Conservation (phyloP, 2,113 vertebrate genomes). For the Scytalopus superciliaris region DNA sequence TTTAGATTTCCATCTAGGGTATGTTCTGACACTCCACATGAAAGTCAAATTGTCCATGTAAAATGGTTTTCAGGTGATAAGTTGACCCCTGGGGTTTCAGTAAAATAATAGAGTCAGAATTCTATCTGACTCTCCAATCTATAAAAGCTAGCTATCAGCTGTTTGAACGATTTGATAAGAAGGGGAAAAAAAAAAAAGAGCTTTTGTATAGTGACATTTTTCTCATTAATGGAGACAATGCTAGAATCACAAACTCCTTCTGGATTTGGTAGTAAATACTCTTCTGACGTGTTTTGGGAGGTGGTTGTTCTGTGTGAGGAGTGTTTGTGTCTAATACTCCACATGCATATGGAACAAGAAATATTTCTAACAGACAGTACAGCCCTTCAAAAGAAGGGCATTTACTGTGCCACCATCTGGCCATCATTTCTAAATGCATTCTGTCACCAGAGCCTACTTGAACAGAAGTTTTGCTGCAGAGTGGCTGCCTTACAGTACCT, state of each 20-base stretch:
- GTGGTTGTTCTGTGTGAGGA: slow-evolving; percentile 46
- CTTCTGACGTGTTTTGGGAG: slow-evolving; percentile 64
- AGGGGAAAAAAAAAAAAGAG: not conserved
- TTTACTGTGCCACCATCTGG: slow-evolving; percentile 53
- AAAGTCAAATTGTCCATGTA: slow-evolving; percentile 83
- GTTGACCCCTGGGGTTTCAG: slow-evolving; percentile 79
- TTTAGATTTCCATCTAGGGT: slow-evolving; percentile 80
- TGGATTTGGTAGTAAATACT: slow-evolving; percentile 77
- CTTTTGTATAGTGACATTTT: slow-evolving; percentile 73
- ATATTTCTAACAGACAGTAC: slow-evolving; percentile 29
- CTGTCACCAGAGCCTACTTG: not conserved
- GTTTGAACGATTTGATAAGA: slow-evolving; percentile 78
- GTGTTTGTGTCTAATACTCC: slow-evolving; percentile 54
- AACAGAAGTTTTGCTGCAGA: slow-evolving; percentile 36
- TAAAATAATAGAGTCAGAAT: slow-evolving; percentile 79
- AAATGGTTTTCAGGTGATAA: slow-evolving; percentile 81
- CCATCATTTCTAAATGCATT: slow-evolving; percentile 55
- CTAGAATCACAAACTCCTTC: slow-evolving; percentile 64
- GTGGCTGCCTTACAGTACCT: slow-evolving; percentile 10
- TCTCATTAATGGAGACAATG: slow-evolving; percentile 75
- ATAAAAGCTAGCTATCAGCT: slow-evolving; percentile 79
- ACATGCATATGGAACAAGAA: slow-evolving; percentile 28
- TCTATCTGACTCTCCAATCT: slow-evolving; percentile 77
- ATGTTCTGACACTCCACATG: slow-evolving; percentile 76
- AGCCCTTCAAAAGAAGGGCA: slow-evolving; percentile 33